Base-by-base conservation (phyloP, 2,113 vertebrate genomes). In the Xiphophorus hellerii region DNA sequence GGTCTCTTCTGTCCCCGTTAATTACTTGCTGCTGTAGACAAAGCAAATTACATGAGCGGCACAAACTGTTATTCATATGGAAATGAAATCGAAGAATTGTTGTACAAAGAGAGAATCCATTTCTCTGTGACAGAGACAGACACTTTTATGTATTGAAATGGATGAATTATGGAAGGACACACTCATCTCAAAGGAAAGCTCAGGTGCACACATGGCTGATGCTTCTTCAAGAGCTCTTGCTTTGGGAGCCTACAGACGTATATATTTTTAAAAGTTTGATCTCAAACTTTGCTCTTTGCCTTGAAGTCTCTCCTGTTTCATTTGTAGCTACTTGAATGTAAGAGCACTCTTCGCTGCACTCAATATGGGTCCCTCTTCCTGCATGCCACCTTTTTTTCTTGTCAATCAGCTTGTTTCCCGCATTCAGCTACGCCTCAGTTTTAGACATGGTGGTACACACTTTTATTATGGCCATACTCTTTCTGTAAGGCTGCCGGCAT, bases 291-390 rank as follows among this genome's bases (percentile, higher is more conserved):
- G 80, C 66, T 8, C 63, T 78, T 81, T 37, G 73, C 86, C 84
- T 87, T 90, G 80, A 90, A 77, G 85, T 90, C 60, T 44, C 75
- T 70, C 20, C 8, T 42, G 15, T 84, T 86, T 84, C 68, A 71
- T 86, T 65, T 90, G 67, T 8, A 44, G 67, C 66, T 71, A 25
- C 84, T 85, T 75, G 78, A 80, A 37, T 60, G 9, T 80, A 31
- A 66, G 77, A 83, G 75, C 87, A 74, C 76, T 88, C 71, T 61
- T 62, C 14, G 5, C 71, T 54, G 37, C 71, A 48, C 65, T 66
- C 12, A n/a, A 42, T 65, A 60, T 28, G 29, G 44, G 51, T 66
- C 69, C 42, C 8, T 63, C 13, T 44, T 58, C 4, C 66, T 66
- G 66, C 61, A 65, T 76, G 70, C 61, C 74, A 64, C 60, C 48